These are phyloP conservation scores for Phlogophora meticulosa DNA, from an alignment of 2,888 invertebrate genomes.

Conservation along the genomic window DNA sequence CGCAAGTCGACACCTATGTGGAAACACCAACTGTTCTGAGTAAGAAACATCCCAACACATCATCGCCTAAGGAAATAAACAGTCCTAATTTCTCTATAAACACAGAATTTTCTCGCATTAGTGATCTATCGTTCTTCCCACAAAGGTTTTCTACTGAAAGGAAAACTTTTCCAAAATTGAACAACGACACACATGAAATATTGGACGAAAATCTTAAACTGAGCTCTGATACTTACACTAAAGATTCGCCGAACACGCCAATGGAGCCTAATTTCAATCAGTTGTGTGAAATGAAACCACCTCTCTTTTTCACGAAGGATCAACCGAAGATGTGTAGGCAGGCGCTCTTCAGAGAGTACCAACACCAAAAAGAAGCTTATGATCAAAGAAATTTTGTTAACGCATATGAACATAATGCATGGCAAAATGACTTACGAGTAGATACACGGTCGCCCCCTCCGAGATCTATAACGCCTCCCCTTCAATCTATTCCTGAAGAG, in stretches of 20 bases:
- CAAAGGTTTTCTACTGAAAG: conserved; percentile 87
- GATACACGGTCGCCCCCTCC: conserved; percentile 83
- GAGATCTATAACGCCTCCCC: conserved; percentile 82
- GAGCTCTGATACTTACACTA: conserved; percentile 89
- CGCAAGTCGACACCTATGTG: conserved; percentile 68
- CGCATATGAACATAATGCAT: conserved; percentile 80
- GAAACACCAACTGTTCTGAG: conserved; percentile 75
- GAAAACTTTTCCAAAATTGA: conserved; percentile 80
- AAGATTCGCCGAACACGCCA: conserved; percentile 87
- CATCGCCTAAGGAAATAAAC: conserved; percentile 86
- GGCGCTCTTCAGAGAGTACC: conserved; percentile 83
- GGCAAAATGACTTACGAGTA: conserved; percentile 78
- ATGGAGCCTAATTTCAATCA: conserved; percentile 73
- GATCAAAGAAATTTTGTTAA: conserved; percentile 74
- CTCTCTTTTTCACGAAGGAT: conserved; percentile 74
- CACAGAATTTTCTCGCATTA: conserved; percentile 87
- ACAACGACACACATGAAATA: conserved; percentile 82
- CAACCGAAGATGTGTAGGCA: conserved; percentile 83
- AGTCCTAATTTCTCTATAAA: conserved; percentile 88
- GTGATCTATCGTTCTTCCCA: conserved; percentile 86
- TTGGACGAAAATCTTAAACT: conserved; percentile 80
- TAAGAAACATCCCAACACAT: conserved; percentile 87
- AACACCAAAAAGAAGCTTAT: conserved; percentile 77
- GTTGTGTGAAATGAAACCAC: conserved; percentile 74
- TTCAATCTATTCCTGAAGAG: conserved; percentile 89